phyloP scores from a whole-genome alignment of 2,888 invertebrate genomes.

The Parnassius mnemosyne region DNA sequence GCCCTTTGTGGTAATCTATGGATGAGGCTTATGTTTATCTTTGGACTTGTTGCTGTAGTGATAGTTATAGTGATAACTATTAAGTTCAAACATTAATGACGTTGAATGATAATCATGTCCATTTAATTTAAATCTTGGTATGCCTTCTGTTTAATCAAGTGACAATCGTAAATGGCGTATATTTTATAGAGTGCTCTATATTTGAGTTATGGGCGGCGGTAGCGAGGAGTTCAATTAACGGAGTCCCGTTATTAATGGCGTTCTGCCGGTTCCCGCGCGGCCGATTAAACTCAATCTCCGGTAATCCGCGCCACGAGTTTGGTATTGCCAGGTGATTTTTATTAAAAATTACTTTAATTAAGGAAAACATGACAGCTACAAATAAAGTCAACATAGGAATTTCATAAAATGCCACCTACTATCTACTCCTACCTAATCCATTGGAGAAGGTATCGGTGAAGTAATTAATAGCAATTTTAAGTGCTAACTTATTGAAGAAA shows the following conservation, averaged over 20 bases:
- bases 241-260: slow-evolving; percentile 72
- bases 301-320: slow-evolving; percentile 61
- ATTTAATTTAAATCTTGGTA: slow-evolving; percentile 7
- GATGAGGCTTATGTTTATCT: too few species aligned
- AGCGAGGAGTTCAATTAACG: slow-evolving; percentile 72
- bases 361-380: background rate
- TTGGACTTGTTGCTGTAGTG: too few species aligned
- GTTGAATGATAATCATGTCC: too few species aligned
- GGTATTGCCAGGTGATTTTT: slow-evolving; percentile 35
- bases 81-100: too few species aligned
- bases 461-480: too few species aligned
- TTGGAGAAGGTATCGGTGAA: too few species aligned
- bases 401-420: too few species aligned
- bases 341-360: slow-evolving; percentile 7
- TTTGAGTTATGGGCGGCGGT: slow-evolving; percentile 68
- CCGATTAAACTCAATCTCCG: slow-evolving; percentile 76
- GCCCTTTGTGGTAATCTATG: too few species aligned
- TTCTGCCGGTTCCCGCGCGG: slow-evolving; percentile 65
- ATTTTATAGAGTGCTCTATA: slow-evolving; percentile 52
- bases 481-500: too few species aligned
- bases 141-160: slow-evolving; percentile 29
- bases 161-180: slow-evolving; percentile 32
- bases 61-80: too few species aligned
- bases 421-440: too few species aligned
- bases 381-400: too few species aligned